phyloP scores from a whole-genome alignment of 2,113 vertebrate species.

The Eidolon helvum region DNA sequence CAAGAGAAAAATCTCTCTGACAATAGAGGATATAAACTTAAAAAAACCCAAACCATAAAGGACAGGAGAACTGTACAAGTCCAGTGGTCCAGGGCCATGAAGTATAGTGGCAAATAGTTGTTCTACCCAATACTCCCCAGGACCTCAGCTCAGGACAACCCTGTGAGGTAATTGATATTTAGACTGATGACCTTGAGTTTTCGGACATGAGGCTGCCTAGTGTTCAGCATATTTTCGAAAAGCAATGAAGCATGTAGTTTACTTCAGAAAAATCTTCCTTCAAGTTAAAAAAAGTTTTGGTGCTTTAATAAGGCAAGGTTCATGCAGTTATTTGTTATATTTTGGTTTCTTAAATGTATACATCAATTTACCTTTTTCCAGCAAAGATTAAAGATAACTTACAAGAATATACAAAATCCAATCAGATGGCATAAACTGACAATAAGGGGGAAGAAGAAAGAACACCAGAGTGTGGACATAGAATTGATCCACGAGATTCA shows the following conservation, averaged over 20 bases:
- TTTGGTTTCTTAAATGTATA: neutral
- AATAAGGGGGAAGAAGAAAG: neutral
- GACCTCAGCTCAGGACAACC: neutral
- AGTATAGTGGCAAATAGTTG: neutral
- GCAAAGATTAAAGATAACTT: neutral
- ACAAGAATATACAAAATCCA: neutral
- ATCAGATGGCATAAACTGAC: neutral
- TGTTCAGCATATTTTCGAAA: conserved; percentile 17
- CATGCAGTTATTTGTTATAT: neutral
- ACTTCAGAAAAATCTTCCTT: neutral
- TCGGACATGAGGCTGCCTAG: neutral
- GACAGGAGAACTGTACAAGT: neutral
- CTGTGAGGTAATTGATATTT: neutral
- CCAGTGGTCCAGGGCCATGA: neutral
- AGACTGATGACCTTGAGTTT: neutral
- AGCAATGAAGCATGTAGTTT: neutral
- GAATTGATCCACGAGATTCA: neutral
- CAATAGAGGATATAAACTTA: neutral
- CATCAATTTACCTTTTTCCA: neutral
- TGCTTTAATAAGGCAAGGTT: conserved; percentile 3
- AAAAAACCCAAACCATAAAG: neutral
- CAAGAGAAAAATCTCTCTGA: neutral
- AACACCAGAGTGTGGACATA: neutral
- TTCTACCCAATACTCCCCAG: neutral
- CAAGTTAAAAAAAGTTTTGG: neutral